Percentiles rank a stretch among this genome's conserved stretches.
These are phyloP conservation scores for Callyntrura guangdongensis DNA, from an alignment of 2,888 invertebrate genomes.

Conservation along the genomic window DNA sequence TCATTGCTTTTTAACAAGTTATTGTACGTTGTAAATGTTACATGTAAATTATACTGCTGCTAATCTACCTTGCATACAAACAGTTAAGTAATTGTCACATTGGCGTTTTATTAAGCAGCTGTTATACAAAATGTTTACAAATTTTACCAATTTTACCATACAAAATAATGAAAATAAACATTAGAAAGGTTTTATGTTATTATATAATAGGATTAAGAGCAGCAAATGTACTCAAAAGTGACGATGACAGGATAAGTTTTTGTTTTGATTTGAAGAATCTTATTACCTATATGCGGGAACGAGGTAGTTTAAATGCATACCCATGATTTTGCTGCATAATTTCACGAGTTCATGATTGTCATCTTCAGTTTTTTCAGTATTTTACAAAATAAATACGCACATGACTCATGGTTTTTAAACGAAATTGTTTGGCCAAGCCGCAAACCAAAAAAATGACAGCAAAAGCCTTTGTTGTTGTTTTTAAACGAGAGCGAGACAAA, in stretches of 20 bases:
- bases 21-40: neutral
- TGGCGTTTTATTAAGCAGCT: no score
- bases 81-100: constrained; percentile 28
- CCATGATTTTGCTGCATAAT: neutral
- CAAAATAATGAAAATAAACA: neutral
- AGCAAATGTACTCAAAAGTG: neutral
- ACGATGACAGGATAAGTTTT: constrained; percentile 11
- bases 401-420: constrained; percentile 39
- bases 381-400: neutral
- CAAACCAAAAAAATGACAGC: no score
- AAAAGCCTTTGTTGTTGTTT: neutral
- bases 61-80: no score
- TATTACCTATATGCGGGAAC: constrained; percentile 4
- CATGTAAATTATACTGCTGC: no score
- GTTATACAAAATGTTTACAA: neutral
- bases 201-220: neutral
- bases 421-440: neutral
- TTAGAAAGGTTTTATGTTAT: constrained; percentile 4
- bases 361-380: neutral
- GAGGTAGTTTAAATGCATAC: neutral
- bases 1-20: no score
- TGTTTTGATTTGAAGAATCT: constrained; percentile 12
- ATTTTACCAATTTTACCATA: neutral
- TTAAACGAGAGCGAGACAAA: constrained; percentile 29
- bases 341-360: constrained; percentile 24